Conservation (phyloP, 30 jellyfish, hydroid and myxozoan genomes). For the Pelagia noctiluca region DNA sequence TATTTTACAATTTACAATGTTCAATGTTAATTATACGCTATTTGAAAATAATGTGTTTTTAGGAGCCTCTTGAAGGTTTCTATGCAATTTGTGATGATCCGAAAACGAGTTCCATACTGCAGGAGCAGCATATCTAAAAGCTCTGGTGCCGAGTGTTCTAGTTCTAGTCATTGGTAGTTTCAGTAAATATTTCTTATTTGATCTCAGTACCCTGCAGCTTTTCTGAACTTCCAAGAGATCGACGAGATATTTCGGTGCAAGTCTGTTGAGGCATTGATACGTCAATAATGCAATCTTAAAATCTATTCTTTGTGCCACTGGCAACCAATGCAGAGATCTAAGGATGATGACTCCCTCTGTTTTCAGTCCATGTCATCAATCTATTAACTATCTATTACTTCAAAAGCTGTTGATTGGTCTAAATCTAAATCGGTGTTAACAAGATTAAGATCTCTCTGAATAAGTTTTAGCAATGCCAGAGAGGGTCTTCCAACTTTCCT, state of each 20-base stretch:
- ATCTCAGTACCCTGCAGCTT: no score
- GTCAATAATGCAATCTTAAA: constrained; percentile 4
- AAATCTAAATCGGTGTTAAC: no score
- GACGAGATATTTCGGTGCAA: neutral
- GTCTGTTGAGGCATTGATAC: neutral
- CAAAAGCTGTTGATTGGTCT: no score
- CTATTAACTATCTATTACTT: no score
- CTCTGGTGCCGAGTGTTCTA: constrained; percentile 11
- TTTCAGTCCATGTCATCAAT: no score
- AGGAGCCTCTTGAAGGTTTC: constrained; percentile 35
- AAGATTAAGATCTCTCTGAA: no score
- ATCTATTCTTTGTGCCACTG: constrained; percentile 33
- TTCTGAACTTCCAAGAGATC: constrained; percentile 4
- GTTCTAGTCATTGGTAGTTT: constrained; percentile 4
- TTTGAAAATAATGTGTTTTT: neutral
- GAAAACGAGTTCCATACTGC: constrained; percentile 12
- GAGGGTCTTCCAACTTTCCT: no score
- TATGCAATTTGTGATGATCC: constrained; percentile 15
- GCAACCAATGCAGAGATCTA: constrained; percentile 12
- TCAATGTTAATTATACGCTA: no score
- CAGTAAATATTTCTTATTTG: no score
- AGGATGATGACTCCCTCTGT: no score
- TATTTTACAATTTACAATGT: neutral
- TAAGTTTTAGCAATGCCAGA: no score
- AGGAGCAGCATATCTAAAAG: no score